Evolutionary conservation across 2,797 vertebrate species (phyloP), one percentile per base, ranked within the genome.

Genomic region (Enteromius unitaeniatus): DNA sequence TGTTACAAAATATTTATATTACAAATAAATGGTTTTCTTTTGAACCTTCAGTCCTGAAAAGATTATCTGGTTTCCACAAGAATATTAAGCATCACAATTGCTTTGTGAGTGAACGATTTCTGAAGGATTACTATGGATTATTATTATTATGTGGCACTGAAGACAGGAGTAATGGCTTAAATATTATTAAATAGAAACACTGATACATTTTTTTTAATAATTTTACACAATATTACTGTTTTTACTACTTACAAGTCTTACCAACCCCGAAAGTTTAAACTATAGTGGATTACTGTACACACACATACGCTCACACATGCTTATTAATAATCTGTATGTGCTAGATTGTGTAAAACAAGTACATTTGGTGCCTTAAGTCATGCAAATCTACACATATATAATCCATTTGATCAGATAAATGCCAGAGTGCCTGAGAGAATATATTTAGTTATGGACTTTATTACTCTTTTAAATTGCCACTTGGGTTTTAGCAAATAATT

Each of bases 401-500:
- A 74, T 82, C 14, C 1, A 23, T 65, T 74, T 37, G 42, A 73
- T 81, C 21, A 37, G 13, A 81, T 64, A 45, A 42, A 80, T 70
- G 67, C 1, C 42, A 34, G 4, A 55, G 4, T 69, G 49, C 23
- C 49, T 60, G 49, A 64, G 55, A 78, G 21, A 55, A 53, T 45
- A 69, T 31, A 26, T 76, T 47, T 49, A 77, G 28, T 76, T 64
- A 60, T 37, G 40, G 31, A 45, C 67, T 47, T 53, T 47, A 80
- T 80, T 49, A 10, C 26, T 85, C 64, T 69, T 28, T 81, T 81
- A 64, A 85, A 82, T 31, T 68, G 72, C 26, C 78, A n/a, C 23
- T 68, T 70, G 73, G 13, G 7, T 82, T 85, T 62, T 47, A 28
- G 37, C 47, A 70, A 76, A 72, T 40, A 82, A 72, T 78, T 64